phyloP scores from a whole-genome alignment of 2,888 invertebrate species.

The Laothoe populi region DNA sequence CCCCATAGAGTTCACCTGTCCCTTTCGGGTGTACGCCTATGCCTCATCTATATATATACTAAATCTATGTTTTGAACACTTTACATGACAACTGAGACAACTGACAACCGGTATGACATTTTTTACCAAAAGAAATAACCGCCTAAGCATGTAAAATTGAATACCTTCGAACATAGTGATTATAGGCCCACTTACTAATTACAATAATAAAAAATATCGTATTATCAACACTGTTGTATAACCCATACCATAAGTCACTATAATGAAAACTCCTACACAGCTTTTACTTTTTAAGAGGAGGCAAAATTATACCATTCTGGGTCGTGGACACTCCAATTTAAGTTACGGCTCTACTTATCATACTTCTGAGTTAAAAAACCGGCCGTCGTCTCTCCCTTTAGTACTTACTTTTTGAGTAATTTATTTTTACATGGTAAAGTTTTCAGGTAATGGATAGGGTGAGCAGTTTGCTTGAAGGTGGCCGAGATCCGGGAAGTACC shows the following conservation, averaged over 20 bases:
- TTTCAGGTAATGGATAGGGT: not conserved
- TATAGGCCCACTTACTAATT: too few species aligned
- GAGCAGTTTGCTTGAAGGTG: not conserved
- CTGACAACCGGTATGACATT: constrained; percentile 48
- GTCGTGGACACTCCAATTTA: not conserved
- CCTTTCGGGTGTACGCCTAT: too few species aligned
- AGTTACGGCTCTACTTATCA: constrained; percentile 4
- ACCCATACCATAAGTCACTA: not conserved
- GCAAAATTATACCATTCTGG: not conserved
- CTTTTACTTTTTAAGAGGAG: not conserved
- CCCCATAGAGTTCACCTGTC: too few species aligned
- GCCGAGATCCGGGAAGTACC: too few species aligned
- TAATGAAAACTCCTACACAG: not conserved
- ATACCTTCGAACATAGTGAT: too few species aligned
- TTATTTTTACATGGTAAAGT: not conserved
- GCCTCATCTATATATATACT: too few species aligned
- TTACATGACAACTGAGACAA: constrained; percentile 40
- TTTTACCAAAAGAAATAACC: too few species aligned
- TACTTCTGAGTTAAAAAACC: not conserved
- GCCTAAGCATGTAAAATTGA: too few species aligned
- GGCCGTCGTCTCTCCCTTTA: not conserved
- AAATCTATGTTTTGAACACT: constrained; percentile 37
- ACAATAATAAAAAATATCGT: too few species aligned
- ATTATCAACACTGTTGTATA: not conserved
- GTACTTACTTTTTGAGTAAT: not conserved